Conservation (phyloP, 2,797 vertebrate genomes). For the Steatocranus sp. region DNA sequence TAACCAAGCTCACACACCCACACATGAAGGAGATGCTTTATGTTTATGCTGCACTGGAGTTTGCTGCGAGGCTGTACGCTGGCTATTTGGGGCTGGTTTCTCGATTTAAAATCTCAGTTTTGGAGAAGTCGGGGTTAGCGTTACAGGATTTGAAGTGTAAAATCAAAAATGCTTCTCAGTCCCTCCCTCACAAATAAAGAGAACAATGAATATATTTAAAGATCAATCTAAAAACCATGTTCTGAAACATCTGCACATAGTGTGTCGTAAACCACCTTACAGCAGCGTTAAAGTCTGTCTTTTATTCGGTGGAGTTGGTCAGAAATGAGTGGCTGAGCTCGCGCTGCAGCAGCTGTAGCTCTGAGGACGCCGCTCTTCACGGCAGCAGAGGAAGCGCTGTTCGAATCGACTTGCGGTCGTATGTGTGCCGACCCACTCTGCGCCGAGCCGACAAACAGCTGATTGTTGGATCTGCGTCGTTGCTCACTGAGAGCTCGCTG, state of each 20-base stretch:
- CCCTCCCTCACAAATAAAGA: background rate
- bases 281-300: too few species aligned
- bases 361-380: background rate
- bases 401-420: background rate
- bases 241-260: background rate
- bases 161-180: background rate
- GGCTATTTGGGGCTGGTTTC: background rate
- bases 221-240: background rate
- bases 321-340: background rate
- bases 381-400: background rate
- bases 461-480: slow-evolving; percentile 49
- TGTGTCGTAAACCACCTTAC: background rate
- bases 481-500: slow-evolving; percentile 41
- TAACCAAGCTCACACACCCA: background rate
- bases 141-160: background rate
- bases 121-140: background rate
- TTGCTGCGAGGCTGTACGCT: background rate
- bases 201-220: background rate
- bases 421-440: slow-evolving; percentile 44
- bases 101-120: background rate
- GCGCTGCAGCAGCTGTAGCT: background rate
- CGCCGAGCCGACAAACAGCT: slow-evolving; percentile 32
- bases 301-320: background rate
- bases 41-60: background rate
- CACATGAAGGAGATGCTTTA: background rate